Conservation (phyloP, 64 coral and sea anemone genomes). For the Actinia equina region DNA sequence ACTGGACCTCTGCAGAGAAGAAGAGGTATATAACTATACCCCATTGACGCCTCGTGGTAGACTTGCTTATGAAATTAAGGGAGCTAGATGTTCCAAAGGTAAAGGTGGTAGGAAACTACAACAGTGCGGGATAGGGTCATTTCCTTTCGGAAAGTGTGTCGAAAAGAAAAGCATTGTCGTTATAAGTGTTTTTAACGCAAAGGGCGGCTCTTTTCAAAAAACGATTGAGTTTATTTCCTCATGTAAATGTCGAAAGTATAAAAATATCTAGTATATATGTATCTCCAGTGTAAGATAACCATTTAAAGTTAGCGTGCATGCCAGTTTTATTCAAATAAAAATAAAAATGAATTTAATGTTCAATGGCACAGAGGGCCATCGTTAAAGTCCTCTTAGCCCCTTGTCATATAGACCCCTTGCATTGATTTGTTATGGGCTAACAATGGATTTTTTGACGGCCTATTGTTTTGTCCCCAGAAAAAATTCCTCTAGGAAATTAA, state of each 20-base stretch:
- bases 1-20: not conserved
- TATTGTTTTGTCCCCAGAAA: too few species aligned
- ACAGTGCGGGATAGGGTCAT: not conserved
- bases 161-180: not conserved
- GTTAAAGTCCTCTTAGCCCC: too few species aligned
- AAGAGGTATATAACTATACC: not conserved
- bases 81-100: not conserved
- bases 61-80: not conserved
- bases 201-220: not conserved
- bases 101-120: not conserved
- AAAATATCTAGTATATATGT: too few species aligned
- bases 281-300: too few species aligned
- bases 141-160: not conserved
- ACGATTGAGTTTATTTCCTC: not conserved
- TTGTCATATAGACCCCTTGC: too few species aligned
- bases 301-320: too few species aligned
- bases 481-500: too few species aligned
- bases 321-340: too few species aligned
- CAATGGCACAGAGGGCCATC: too few species aligned
- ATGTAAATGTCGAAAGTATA: not conserved
- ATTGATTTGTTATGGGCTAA: too few species aligned
- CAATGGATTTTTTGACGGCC: too few species aligned
- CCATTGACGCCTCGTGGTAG: not conserved
- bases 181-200: not conserved
- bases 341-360: too few species aligned